Conservation (phyloP, 2,797 vertebrate species). For the Melanotaenia maccullochi region DNA sequence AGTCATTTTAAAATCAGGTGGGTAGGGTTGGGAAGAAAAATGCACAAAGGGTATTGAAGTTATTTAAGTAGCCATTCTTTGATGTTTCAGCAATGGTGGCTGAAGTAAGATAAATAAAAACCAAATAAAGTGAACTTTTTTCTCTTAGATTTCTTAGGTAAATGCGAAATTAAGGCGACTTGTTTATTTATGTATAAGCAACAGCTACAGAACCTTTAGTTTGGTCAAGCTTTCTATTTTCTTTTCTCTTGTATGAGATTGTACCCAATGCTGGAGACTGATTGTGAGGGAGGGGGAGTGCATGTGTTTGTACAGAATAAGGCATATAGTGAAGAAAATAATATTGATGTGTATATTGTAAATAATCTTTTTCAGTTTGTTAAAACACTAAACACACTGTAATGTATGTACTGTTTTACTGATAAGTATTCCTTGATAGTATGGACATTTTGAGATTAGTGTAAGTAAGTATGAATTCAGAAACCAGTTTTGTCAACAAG, state of each 20-base stretch:
- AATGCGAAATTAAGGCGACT: neutral
- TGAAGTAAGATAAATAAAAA: neutral
- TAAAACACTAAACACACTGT: neutral
- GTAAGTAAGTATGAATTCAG: neutral
- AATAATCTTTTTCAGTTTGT: neutral
- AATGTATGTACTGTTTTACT: neutral
- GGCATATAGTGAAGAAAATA: slow-evolving; percentile 16
- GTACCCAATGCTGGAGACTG: slow-evolving; percentile 75
- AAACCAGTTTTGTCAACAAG: neutral
- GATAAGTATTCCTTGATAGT: neutral
- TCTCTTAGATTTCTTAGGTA: slow-evolving; percentile 6
- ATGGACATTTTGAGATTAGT: neutral
- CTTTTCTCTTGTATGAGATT: slow-evolving; percentile 21
- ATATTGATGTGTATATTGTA: slow-evolving; percentile 26
- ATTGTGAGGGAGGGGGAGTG: slow-evolving; percentile 9
- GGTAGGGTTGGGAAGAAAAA: neutral
- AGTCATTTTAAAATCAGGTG: neutral
- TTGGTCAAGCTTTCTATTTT: neutral
- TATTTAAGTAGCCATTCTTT: neutral
- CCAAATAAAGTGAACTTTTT: neutral
- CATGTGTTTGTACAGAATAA: slow-evolving; percentile 47
- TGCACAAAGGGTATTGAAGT: neutral
- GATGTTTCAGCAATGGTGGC: neutral
- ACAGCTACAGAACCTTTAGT: neutral
- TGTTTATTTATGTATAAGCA: neutral